Conservation (phyloP, 2,113 vertebrate genomes). For the Ivindomyrus marchei region DNA sequence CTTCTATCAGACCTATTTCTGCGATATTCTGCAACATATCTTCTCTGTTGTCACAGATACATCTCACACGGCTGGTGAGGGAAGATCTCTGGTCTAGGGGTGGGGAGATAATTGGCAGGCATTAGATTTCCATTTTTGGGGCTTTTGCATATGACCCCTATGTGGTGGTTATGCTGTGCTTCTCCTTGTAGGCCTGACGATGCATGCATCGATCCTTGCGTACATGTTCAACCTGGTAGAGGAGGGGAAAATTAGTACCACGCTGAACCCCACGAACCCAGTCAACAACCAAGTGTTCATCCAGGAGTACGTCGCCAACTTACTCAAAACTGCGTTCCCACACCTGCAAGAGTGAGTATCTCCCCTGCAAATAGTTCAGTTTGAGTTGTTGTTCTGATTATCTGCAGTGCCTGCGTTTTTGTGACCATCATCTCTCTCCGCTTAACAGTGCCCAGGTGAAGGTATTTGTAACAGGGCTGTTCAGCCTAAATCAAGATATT, state of each 20-base stretch:
- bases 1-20: conserved; percentile 98
- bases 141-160: not conserved
- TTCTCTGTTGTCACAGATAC: conserved; percentile 98
- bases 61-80: conserved; percentile 90
- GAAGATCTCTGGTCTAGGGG: not conserved
- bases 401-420: too few relatives aligned
- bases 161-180: not conserved
- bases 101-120: not conserved
- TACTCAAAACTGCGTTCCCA: conserved; percentile 97
- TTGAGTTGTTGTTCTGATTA: too few relatives aligned
- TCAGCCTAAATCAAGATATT: conserved; percentile 99
- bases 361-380: not conserved
- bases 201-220: conserved; percentile 97
- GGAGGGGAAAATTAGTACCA: conserved; percentile 90
- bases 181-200: conserved; percentile 77
- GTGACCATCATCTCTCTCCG: conserved; percentile 28
- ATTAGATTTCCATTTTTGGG: not conserved
- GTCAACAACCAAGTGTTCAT: conserved; percentile 92
- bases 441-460: conserved; percentile 88
- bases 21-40: conserved; percentile 95
- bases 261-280: conserved; percentile 76
- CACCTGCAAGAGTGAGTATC: conserved; percentile 91
- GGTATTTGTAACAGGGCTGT: conserved; percentile 96
- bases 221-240: conserved; percentile 99
- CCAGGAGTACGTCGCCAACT: conserved; percentile 97